These are phyloP conservation scores for Enteromius paludinosus DNA, from an alignment of 2,797 vertebrate species.

Conservation along the genomic window DNA sequence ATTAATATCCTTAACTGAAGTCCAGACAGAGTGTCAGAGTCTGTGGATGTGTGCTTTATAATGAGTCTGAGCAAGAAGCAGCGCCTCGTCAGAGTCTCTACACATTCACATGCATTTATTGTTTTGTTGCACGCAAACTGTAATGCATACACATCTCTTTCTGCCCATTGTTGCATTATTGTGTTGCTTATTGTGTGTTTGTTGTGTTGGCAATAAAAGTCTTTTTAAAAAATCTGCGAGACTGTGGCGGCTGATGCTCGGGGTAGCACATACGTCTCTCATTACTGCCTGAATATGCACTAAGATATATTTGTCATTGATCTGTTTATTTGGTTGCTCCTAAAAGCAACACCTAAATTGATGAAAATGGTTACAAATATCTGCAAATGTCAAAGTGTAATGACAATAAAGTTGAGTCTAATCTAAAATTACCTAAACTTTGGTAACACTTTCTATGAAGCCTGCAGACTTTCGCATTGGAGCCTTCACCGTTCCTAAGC, in stretches of 20 bases:
- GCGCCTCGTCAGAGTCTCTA: neutral
- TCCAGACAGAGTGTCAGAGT: neutral
- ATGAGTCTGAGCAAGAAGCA: neutral
- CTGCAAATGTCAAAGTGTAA: too few relatives aligned
- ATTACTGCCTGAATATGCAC: neutral
- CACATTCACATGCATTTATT: neutral
- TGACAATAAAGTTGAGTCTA: too few relatives aligned
- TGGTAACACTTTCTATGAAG: too few relatives aligned
- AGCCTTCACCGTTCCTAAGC: too few relatives aligned
- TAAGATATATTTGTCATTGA: neutral
- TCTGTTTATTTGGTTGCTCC: neutral
- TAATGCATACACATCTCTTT: neutral
- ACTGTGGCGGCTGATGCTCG: neutral
- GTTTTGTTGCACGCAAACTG: neutral
- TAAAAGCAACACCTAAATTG: neutral
- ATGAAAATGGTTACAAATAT: neutral
- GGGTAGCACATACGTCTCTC: neutral
- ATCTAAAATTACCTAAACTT: too few relatives aligned
- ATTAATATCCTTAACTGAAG: neutral
- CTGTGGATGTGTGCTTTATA: neutral
- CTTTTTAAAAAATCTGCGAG: neutral
- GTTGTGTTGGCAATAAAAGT: neutral
- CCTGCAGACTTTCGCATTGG: too few relatives aligned
- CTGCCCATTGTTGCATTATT: neutral
- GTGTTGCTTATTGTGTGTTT: neutral